Base-by-base conservation (phyloP, 2,113 vertebrate genomes). In the Brachypodius melanocephalos region DNA sequence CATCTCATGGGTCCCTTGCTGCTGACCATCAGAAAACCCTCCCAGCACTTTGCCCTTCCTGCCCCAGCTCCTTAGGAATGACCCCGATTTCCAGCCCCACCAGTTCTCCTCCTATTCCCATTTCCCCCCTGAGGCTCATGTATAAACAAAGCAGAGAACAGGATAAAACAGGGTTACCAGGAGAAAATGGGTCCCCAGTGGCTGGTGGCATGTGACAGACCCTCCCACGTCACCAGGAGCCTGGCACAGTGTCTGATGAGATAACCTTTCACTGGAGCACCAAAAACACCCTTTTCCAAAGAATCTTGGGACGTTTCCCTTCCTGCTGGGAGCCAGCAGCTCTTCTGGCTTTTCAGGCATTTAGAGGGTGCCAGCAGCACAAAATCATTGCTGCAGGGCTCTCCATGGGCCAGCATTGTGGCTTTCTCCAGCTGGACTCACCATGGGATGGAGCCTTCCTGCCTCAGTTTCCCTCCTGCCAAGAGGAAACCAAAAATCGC, bases 121-220 rank as follows among this genome's bases (percentile, higher is more conserved):
- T 63, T 95, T 81, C 66, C 85, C 73, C 26, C 58, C 32, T 28
- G 80, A 67, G 93, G 40, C 11, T 75, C 31, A 16, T 6, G 31
- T 6, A 51, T 48, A 96, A 96, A 93, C 61, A 95, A 85, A 89
- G 57, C 81, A 61, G 65, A 82, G 78, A 75, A n/a, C 57, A 72
- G 52, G 69, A 59, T 1, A 86, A 66, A 93, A 26, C 49, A 81
- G 66, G n/a, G 65, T 82, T 67, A 57, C 57, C 40, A 48, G 46
- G 66, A 91, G 48, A 89, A 85, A 93, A 74, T 0, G 4, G 31
- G 85, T 93, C 89, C 72, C 4, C 0, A 31, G 69, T 14, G n/a
- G 71, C 85, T 0, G 0, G 40, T 2, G 6, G 91, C 24, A 1
- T 46, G 67, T 11, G 14, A 91, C 21, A 21, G 85, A 65, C 22